Conservation (phyloP, 2,797 vertebrate genomes). For the Spheniscus humboldti region DNA sequence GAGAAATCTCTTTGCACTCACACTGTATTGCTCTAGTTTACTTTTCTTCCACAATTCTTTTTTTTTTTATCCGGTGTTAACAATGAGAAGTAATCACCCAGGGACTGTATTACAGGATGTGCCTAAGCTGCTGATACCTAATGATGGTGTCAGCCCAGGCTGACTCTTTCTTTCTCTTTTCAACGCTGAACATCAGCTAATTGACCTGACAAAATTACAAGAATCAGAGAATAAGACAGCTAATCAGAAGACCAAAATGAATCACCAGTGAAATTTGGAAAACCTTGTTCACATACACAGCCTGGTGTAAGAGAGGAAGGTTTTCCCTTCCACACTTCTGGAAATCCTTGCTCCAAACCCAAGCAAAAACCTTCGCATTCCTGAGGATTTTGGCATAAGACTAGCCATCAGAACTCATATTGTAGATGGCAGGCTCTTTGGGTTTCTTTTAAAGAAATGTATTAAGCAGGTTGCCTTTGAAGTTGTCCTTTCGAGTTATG, state of each 20-base stretch:
- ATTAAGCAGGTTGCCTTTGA: conserved; percentile 76
- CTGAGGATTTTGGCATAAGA: neutral
- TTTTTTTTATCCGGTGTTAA: neutral
- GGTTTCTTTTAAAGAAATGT: conserved; percentile 71
- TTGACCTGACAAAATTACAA: conserved; percentile 88
- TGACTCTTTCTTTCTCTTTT: conserved; percentile 63
- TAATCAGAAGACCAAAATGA: conserved; percentile 88
- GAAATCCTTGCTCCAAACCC: neutral
- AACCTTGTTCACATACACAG: neutral
- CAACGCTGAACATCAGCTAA: conserved; percentile 74
- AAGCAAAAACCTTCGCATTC: neutral
- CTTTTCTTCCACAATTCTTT: neutral
- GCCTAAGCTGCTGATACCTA: conserved; percentile 59
- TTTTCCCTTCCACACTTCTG: neutral
- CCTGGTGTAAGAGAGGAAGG: neutral
- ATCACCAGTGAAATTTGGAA: conserved; percentile 75
- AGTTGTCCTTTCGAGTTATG: conserved; percentile 76
- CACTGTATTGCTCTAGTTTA: neutral
- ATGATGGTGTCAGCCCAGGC: conserved; percentile 45
- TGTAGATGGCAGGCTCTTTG: neutral
- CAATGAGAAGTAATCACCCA: conserved; percentile 42
- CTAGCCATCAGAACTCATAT: neutral
- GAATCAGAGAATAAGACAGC: conserved; percentile 83
- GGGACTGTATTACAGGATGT: conserved; percentile 58
- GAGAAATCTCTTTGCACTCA: neutral